These are phyloP conservation scores for Glandiceps talaboti DNA, from an alignment of 53 echinoderm and acorn worm genomes.

Conservation along the genomic window DNA sequence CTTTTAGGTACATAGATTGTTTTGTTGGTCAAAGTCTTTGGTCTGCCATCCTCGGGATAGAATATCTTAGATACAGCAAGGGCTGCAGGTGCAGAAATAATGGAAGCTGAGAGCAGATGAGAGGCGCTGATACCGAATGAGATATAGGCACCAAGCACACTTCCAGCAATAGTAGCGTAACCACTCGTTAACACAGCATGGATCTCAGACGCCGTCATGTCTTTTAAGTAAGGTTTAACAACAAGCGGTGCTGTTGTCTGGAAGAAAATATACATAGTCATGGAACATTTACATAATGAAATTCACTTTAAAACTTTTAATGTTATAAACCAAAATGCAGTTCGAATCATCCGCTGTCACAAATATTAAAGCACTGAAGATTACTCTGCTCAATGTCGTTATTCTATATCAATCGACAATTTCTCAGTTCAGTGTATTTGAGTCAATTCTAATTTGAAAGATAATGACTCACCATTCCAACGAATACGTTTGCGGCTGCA, in stretches of 20 bases:
- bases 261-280: not conserved
- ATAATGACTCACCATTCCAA: slow-evolving; percentile 80
- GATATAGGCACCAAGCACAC: slow-evolving; percentile 87
- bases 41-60: slow-evolving; percentile 61
- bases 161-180: slow-evolving; percentile 93
- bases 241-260: slow-evolving; percentile 95
- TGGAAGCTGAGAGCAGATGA: slow-evolving; percentile 88
- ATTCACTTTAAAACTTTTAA: too few relatives aligned
- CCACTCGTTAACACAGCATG: slow-evolving; percentile 73
- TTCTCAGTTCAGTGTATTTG: too few relatives aligned
- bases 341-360: too few relatives aligned
- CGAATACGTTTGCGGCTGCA: slow-evolving; percentile 87
- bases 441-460: too few relatives aligned
- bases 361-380: too few relatives aligned
- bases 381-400: too few relatives aligned
- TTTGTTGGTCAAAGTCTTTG: slow-evolving; percentile 57
- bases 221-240: slow-evolving; percentile 82
- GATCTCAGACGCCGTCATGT: slow-evolving; percentile 84
- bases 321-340: too few relatives aligned
- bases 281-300: too few relatives aligned
- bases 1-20: slow-evolving; percentile 27
- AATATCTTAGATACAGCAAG: slow-evolving; percentile 86
- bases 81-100: slow-evolving; percentile 97
- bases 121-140: slow-evolving; percentile 75
- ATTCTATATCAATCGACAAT: too few relatives aligned